Evolutionary conservation across 2,797 vertebrate species (phyloP).

Genomic region (Pipistrellus pygmaeus): DNA sequence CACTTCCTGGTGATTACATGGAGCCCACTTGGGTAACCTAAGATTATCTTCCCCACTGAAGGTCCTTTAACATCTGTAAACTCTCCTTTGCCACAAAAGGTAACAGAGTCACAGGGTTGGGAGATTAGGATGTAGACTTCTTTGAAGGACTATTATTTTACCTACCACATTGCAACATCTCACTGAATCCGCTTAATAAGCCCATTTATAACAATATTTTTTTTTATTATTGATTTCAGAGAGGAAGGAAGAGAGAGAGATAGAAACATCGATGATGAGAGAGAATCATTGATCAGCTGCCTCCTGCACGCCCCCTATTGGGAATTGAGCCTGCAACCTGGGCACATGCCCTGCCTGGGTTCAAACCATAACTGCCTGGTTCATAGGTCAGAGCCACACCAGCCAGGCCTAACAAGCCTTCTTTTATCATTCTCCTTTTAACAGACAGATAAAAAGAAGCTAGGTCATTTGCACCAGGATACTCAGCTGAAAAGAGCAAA

Average conservation of each 20-base stretch:
- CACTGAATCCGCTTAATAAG: neutral
- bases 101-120: neutral
- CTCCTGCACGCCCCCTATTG: too few species aligned
- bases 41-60: neutral
- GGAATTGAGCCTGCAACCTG: too few species aligned
- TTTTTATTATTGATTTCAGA: too few species aligned
- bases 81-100: neutral
- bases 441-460: conserved; percentile 21
- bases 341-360: too few species aligned
- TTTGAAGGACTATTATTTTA: conserved; percentile 26
- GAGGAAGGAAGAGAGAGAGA: too few species aligned
- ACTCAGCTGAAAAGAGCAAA: neutral
- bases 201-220: too few species aligned
- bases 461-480: neutral
- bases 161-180: neutral
- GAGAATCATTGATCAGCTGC: too few species aligned
- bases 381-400: too few species aligned
- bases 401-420: neutral
- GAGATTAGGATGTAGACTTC: neutral
- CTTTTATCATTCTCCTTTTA: neutral
- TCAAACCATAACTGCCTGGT: too few species aligned
- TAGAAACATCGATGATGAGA: too few species aligned
- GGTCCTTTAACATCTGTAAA: neutral
- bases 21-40: neutral
- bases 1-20: neutral